Percentiles rank a stretch among this genome's conserved stretches.
These are phyloP conservation scores for Squalus acanthias DNA, from an alignment of 2,797 vertebrate species.

Conservation along the genomic window DNA sequence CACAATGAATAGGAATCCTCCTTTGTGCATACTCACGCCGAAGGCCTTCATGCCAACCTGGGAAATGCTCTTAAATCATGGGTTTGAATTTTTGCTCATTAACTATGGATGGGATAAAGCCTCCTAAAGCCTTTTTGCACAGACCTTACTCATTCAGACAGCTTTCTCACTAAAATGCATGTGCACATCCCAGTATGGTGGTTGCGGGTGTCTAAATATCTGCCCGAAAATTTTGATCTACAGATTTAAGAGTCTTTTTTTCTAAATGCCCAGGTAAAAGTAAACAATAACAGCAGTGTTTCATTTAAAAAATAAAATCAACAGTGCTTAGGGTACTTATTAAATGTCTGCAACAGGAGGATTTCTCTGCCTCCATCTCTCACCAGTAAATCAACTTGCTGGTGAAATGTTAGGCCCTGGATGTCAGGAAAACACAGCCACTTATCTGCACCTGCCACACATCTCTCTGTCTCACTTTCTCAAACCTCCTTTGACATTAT, in stretches of 20 bases:
- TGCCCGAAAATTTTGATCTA: not conserved
- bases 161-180: not conserved
- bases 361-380: not conserved
- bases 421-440: not conserved
- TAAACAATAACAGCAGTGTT: constrained; percentile 4
- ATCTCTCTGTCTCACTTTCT: not conserved
- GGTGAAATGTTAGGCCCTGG: not conserved
- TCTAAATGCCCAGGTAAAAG: not conserved
- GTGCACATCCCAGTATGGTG: not conserved
- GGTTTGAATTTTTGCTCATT: not conserved
- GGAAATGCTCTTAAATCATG: not conserved
- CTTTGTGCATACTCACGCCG: not conserved
- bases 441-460: not conserved
- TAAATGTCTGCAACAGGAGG: not conserved
- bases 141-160: not conserved
- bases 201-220: not conserved
- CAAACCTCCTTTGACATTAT: not conserved
- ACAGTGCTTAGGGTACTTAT: not conserved
- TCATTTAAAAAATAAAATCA: not conserved
- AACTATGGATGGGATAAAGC: not conserved
- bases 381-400: not conserved
- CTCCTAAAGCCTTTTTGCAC: not conserved
- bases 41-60: not conserved
- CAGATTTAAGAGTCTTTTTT: not conserved
- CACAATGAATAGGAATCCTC: not conserved